Evolutionary conservation across 2,797 vertebrate genomes (phyloP), one percentile per base, ranked within the genome.

Genomic region (Tinamus major): DNA sequence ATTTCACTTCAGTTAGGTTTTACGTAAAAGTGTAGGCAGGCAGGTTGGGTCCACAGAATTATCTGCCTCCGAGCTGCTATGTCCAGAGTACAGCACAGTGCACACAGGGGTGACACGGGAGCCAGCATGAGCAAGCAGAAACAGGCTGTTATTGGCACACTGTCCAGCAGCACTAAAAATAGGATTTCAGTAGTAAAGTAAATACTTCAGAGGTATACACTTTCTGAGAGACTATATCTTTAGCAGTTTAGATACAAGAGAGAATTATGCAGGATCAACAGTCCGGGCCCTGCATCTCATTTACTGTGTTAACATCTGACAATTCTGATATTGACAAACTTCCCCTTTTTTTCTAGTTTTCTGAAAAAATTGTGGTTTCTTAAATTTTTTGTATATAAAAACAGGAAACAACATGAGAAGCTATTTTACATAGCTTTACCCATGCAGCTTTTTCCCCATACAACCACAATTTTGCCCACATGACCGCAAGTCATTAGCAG

Each of bases 341-440:
- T 77, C 9, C 44, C 10, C 15, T 42, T 33, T 39, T 5, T 31
- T 35, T 4, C 23, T 12, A 6, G 3, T 46, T 64, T 37, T 7
- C 17, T 39, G 0, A 2, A 19, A 44, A 31, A 27, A 48, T 4
- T 3, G 2, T 3, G 3, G 31, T 58, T 71, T 48, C 16, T 68
- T 53, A 14, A 59, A 41, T 48, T 10, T 26, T 13, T 21, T 44
- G 11, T 44, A 35, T 65, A 41, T 9, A 15, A 49, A 79, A 33
- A 6, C 10, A 46, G 14, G 26, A 23, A 5, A 13, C 6, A 31
- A 10, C 39, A 39, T 3, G 31, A 56, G 31, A 78, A 81, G 21
- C 13, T 18, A 6, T 2, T 11, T 35, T 65, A 62, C 74, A 49
- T 39, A 37, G 20, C 76, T 80, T 67, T 48, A 41, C 19, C 5